A percentile compares a stretch with the other conserved stretches of the same genome.
Evolutionary conservation across 2,888 invertebrate genomes (phyloP).

Genomic region (Vanessa cardui): DNA sequence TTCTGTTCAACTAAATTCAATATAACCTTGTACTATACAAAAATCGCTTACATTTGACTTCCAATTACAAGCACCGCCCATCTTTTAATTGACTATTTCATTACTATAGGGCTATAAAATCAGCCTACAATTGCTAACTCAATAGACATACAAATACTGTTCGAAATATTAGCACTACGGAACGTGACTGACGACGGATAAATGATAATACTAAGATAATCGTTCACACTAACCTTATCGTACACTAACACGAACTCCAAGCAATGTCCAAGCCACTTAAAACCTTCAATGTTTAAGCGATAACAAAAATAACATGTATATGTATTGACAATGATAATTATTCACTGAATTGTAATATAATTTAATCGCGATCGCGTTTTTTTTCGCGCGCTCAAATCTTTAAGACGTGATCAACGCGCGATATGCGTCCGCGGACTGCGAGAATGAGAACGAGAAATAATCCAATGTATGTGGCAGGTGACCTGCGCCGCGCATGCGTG

Average conservation of each 20-base stretch:
- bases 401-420: slow-evolving; percentile 43
- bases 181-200: slow-evolving; percentile 60
- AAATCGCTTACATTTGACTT: background rate
- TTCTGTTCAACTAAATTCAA: background rate
- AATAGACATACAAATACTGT: slow-evolving; percentile 57
- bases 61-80: slow-evolving; percentile 3
- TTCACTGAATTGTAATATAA: slow-evolving; percentile 12
- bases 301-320: slow-evolving; percentile 4
- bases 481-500: slow-evolving; percentile 60
- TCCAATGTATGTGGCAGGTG: slow-evolving; percentile 53
- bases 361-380: slow-evolving; percentile 26
- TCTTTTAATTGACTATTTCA: slow-evolving; percentile 4
- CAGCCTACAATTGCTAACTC: slow-evolving; percentile 5
- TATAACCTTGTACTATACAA: background rate
- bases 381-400: slow-evolving; percentile 20
- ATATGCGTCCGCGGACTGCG: slow-evolving; percentile 63
- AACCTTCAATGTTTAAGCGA: background rate
- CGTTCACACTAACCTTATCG: slow-evolving; percentile 55
- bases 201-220: slow-evolving; percentile 48
- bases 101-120: slow-evolving; percentile 24
- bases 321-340: slow-evolving; percentile 14
- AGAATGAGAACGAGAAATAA: slow-evolving; percentile 34
- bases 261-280: slow-evolving; percentile 2
- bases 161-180: slow-evolving; percentile 62
- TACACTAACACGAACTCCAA: slow-evolving; percentile 11